Evolutionary conservation across 2,888 invertebrate species (phyloP).

Genomic region (Cloeon dipterum): DNA sequence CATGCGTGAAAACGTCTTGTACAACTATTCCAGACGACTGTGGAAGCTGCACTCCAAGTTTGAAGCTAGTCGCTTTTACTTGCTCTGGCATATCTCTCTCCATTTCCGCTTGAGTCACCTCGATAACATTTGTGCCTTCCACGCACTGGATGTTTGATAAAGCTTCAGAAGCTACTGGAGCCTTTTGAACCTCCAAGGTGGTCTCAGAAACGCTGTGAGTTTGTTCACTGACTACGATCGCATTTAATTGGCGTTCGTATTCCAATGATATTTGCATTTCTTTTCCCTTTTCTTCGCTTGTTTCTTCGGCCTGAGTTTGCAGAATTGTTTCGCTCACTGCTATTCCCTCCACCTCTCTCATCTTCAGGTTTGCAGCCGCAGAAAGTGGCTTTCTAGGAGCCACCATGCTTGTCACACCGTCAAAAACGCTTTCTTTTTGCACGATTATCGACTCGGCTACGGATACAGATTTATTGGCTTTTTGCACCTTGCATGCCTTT

Average conservation of each 20-base stretch:
- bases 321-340: too few species aligned
- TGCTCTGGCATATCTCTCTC: conserved; percentile 29
- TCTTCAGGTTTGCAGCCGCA: too few species aligned
- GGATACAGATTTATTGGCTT: too few species aligned
- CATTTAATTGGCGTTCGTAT: conserved; percentile 38
- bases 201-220: conserved; percentile 34
- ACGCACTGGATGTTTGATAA: conserved; percentile 22
- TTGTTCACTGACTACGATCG: conserved; percentile 37
- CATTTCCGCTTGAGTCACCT: conserved; percentile 33
- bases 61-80: conserved; percentile 23
- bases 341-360: too few species aligned
- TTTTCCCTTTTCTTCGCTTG: too few species aligned
- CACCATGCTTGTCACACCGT: too few species aligned
- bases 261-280: not conserved
- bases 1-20: conserved; percentile 41
- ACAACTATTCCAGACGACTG: conserved; percentile 37
- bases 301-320: too few species aligned
- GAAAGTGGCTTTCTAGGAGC: too few species aligned
- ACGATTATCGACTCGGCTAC: too few species aligned
- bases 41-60: conserved; percentile 35
- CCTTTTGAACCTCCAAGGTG: conserved; percentile 22
- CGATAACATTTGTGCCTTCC: conserved; percentile 24
- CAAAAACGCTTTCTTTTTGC: too few species aligned
- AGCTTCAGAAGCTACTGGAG: conserved; percentile 20
- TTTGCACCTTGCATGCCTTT: too few species aligned